phyloP scores from a whole-genome alignment of 23 tunicate species.

The Phallusia fumigata region DNA sequence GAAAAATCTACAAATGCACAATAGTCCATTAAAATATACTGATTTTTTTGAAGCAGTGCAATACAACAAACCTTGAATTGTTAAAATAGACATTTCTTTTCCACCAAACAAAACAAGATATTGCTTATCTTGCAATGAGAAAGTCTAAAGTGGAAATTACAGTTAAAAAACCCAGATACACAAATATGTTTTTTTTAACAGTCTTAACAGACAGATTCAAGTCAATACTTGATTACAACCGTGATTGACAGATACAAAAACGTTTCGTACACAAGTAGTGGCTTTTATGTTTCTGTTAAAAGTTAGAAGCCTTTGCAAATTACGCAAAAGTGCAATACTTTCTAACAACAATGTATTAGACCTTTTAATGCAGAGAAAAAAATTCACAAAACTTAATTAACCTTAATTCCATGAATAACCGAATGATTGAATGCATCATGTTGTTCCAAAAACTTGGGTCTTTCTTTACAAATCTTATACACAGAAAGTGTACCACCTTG shows the following conservation, averaged over 20 bases:
- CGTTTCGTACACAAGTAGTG: no score
- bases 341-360: no score
- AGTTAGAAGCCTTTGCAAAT: no score
- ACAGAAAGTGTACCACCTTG: conserved; percentile 24
- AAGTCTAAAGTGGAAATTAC: not conserved
- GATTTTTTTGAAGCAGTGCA: not conserved
- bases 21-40: not conserved
- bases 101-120: conserved; percentile 39
- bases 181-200: no score
- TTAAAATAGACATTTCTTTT: conserved; percentile 23
- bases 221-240: no score
- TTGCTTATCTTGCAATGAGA: not conserved
- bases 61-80: not conserved
- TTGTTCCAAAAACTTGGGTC: not conserved
- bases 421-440: conserved; percentile 29
- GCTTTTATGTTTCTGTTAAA: no score
- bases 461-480: not conserved
- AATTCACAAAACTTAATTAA: no score
- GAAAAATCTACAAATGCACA: not conserved
- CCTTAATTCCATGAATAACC: conserved; percentile 67
- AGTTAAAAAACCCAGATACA: no score
- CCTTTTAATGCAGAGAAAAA: no score
- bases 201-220: no score
- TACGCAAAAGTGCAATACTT: no score
- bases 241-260: no score